Evolutionary conservation across 2,888 invertebrate genomes (phyloP), one percentile per base, ranked within the genome.

Genomic region (Drosophila koepferae): DNA sequence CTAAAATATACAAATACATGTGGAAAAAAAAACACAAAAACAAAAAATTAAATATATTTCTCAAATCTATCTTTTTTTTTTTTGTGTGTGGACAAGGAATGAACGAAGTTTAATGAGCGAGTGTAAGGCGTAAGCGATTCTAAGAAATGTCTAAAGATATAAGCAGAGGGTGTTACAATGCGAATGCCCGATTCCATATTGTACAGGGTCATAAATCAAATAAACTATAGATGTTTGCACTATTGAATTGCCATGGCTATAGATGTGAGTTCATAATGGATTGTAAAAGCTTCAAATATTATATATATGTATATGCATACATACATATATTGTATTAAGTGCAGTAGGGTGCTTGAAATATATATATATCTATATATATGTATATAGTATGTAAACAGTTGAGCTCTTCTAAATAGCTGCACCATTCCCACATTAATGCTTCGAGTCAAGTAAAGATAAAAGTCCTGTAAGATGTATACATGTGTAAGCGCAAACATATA

Each of bases 1-100:
- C 76, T 89, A 85, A 89, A 84, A 70, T 86, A 89, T 81, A 64
- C 16, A 68, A 74, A 81, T 62, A 74, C 64, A 68, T 67, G 73
- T 80, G 77, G 54, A 80, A 74, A 54, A 64, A 53, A 68, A 64
- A 61, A 53, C 59, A 54, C 49, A 40, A 53, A 58, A 20, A 46
- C 1, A 12, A 12, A 1, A 44, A 44, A 41, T 41, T 44, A 23
- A 49, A 67, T 72, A 40, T 48, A 63, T 60, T 63, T 64, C 56
- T 65, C 41, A 38, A n/a, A 28, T 6, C 20, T 41, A 12, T 34
- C n/a, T 12, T 46, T 51, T 51, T 55, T 41, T n/a, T 28, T 28
- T 28, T 6, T 28, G 28, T 28, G 28, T 55, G n/a, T 41, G 40
- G 55, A 41, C 40, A 40, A 14, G 28, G 16, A 16, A 23, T 38